Base-by-base conservation (phyloP, 2,797 vertebrate genomes). In the Trachurus trachurus region DNA sequence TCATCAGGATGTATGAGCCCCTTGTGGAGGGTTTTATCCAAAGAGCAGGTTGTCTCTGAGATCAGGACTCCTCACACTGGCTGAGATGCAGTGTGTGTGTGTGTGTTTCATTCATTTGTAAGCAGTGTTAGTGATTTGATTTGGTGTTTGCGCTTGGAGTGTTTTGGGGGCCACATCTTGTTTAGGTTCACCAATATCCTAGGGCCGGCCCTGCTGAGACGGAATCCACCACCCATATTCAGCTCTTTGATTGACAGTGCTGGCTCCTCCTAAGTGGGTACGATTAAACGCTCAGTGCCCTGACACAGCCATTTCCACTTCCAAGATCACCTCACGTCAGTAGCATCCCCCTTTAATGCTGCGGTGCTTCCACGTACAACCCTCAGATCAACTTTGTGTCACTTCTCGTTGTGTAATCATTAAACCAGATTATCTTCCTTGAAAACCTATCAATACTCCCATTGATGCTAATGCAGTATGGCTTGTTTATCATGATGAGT, bases 321-420 rank as follows among this genome's bases (percentile, higher is more conserved):
- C 26, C 74, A 53, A 71, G 66, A 66, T 81, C 67, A 0, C 74
- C 73, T 37, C 76, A 74, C 22, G 63, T 49, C 15, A 17, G 84
- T 31, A 69, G 50, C 74, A 78, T 37, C 77, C 57, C 22, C 73
- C 62, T 26, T 82, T n/a, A 80, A 76, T 7, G 42, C 22, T 74
- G 52, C 31, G 85, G 54, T 34, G 31, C 63, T 44, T 85, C 74
- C 0, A 71, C 39, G n/a, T 70, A 77, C 53, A 83, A 85, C 1
- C 70, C 71, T 9, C 80, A 49, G 2, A 82, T 80, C 26, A 75
- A 19, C 74, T 78, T 81, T 47, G 80, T 74, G 31, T 85, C 58
- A 57, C 74, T 71, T 4, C 45, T 87, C 3, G 80, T 80, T 16
- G 66, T 78, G 21, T 82, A 82, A 6, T 76, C 47, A 64, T 71